A percentile compares a stretch with the other conserved stretches of the same genome.
phyloP scores from a whole-genome alignment of 2,797 vertebrate species.

The Valencia hispanica region DNA sequence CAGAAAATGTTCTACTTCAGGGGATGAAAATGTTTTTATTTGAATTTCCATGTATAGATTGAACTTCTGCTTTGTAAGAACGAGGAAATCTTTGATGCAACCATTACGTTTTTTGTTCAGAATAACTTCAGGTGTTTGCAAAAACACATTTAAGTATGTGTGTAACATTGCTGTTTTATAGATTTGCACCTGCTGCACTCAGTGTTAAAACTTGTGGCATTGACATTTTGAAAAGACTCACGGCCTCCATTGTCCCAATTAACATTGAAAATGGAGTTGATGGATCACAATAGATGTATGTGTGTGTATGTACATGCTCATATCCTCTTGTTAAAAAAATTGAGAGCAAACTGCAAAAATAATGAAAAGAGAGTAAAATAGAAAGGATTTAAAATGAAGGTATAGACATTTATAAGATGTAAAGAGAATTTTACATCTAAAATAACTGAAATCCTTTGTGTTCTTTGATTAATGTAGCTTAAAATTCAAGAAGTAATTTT shows the following conservation, averaged over 20 bases:
- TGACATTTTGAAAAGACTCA: slow-evolving; percentile 66
- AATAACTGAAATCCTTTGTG: background rate
- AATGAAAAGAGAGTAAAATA: slow-evolving; percentile 12
- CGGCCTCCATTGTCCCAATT: slow-evolving; percentile 71
- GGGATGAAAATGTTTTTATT: background rate
- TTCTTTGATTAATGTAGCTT: background rate
- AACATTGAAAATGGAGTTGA: slow-evolving; percentile 58
- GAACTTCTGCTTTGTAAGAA: no score
- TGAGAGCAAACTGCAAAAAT: slow-evolving; percentile 18
- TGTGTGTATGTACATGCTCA: background rate
- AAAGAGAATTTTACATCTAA: slow-evolving; percentile 7
- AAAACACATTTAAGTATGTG: background rate
- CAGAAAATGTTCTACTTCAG: background rate
- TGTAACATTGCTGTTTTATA: background rate
- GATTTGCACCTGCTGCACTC: slow-evolving; percentile 44
- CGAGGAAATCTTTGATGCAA: no score
- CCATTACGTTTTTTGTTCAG: slow-evolving; percentile 8
- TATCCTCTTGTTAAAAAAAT: slow-evolving; percentile 33
- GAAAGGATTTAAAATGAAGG: slow-evolving; percentile 12
- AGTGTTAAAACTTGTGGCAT: slow-evolving; percentile 51
- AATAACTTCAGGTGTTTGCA: slow-evolving; percentile 9
- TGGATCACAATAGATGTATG: slow-evolving; percentile 25
- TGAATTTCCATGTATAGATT: background rate
- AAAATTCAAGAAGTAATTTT: background rate
- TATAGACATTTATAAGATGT: background rate